Evolutionary conservation across 2,113 vertebrate genomes (phyloP), one percentile per base, ranked within the genome.

Genomic region (Anguilla japonica): DNA sequence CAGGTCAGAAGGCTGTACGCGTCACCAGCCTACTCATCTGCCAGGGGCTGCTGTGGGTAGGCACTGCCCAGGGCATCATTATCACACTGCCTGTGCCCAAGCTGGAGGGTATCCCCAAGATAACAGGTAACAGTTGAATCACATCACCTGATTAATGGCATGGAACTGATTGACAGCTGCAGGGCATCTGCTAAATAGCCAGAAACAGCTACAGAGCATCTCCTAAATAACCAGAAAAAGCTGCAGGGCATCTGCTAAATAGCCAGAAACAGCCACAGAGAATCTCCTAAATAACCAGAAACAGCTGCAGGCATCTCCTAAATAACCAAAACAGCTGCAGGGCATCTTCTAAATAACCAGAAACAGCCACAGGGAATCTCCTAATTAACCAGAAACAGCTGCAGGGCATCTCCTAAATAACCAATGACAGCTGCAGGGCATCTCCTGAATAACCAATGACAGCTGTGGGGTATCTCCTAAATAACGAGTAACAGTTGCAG

Each of bases 101-200:
- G 80, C 88, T 98, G 84, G 97, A 98, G 83, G 97, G 97, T 9
- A 97, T 98, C 88, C 97, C 97, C 0, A 98, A 97, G 91, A 97
- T 98, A 94, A 98, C 96, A 3, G 97, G 97, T 97, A 87, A 94
- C 92, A 20, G 20, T 9, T 39, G 26, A 20, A 71, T 26, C 1
- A 3, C 20, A n/a, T 20, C 2, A 3, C 63, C 26, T 71, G 5
- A n/a, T 26, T n/a, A 22, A n/a, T n/a, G 63, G 26, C 63, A 71
- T 71, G n/a, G 26, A 29, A 34, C 29, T 29, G n/a, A 75, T n/a
- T 75, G 9, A 75, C 71, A 75, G 71, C 26, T 7, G 3, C 26
- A n/a, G 6, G 26, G 63, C 63, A 71, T 71, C 63, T n/a, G 22
- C 22, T 71, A 71, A 71, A 71, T 16, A 71, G 1, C 20, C 6